Conservation (phyloP, 2,113 vertebrate species). For the Hymenochirus boettgeri region DNA sequence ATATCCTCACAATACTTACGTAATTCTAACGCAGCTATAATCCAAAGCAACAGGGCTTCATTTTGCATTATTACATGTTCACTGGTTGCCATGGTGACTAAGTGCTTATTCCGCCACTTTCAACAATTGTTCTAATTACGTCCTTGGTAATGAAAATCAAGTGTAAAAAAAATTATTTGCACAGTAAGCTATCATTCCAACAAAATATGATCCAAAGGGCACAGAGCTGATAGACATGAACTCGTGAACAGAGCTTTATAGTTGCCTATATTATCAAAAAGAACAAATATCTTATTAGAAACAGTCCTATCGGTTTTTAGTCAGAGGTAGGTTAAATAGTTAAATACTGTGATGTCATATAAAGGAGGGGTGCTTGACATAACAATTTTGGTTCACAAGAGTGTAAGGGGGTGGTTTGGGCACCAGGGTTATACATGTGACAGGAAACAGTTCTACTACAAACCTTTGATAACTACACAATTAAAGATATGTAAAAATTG, state of each 20-base stretch:
- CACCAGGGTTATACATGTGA: no score
- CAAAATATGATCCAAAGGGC: not conserved
- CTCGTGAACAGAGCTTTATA: not conserved
- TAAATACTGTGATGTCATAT: no score
- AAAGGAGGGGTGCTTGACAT: no score
- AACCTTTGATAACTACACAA: no score
- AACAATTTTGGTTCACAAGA: no score
- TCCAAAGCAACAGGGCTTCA: constrained; percentile 91
- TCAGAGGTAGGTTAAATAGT: no score
- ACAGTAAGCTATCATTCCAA: constrained; percentile 4
- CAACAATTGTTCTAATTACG: constrained; percentile 88
- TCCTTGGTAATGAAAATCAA: constrained; percentile 69
- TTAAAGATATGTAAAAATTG: no score
- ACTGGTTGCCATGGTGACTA: constrained; percentile 95
- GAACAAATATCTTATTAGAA: no score
- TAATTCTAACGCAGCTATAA: constrained; percentile 89
- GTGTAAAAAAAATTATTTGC: constrained; percentile 15
- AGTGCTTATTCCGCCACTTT: constrained; percentile 86
- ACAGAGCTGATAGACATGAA: not conserved
- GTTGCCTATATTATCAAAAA: no score
- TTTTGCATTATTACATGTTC: constrained; percentile 99
- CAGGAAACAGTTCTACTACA: no score
- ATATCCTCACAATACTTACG: constrained; percentile 74
- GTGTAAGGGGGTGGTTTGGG: no score
- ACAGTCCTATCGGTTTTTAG: no score